Evolutionary conservation across 1,140 invertebrate genomes (phyloP), one percentile per base, ranked within the genome.

Genomic region (Drosophila teissieri): DNA sequence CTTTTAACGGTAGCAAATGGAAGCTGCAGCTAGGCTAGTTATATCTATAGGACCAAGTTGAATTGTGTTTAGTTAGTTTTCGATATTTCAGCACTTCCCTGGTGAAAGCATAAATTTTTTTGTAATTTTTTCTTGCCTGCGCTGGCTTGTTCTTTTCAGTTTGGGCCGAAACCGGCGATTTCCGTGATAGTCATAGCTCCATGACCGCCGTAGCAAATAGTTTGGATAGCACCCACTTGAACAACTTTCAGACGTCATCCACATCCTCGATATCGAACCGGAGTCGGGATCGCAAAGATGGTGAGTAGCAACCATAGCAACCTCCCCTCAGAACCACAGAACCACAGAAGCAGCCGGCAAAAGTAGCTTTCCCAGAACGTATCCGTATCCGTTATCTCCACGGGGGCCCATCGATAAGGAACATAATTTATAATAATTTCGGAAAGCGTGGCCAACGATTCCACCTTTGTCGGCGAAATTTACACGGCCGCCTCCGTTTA

Each of bases 91-190:
- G 27, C 27, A 31, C 27, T 8, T 31, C 27, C 27, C 8, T 8
- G 31, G 67, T 86, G 86, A 74, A 88, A 91, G 90, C 82, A 90
- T 88, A 82, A 86, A 91, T 92, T 83, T 91, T 86, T 89, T 82
- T 88, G 78, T 91, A 90, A 79, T 84, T 75, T 90, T 77, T 27
- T 65, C 72, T 70, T 83, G 75, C 80, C 92, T 92, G 91, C 85
- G 86, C 90, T 91, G 90, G 90, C 80, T 93, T 94, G 91, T 94
- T 92, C 78, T 91, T 95, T 95, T 80, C 94, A 97, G 96, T 97
- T 92, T 97, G 96, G 96, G 96, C 96, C 58, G 96, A 96, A 92
- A 95, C 95, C 37, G 95, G 95, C 65, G 96, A 97, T 93, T 97
- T 96, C 92, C 94, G 96, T 75, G 96, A 96, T 91, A 95, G 95